These are phyloP conservation scores for Melinaea marsaeus DNA, from an alignment of 2,888 invertebrate species.

Conservation along the genomic window DNA sequence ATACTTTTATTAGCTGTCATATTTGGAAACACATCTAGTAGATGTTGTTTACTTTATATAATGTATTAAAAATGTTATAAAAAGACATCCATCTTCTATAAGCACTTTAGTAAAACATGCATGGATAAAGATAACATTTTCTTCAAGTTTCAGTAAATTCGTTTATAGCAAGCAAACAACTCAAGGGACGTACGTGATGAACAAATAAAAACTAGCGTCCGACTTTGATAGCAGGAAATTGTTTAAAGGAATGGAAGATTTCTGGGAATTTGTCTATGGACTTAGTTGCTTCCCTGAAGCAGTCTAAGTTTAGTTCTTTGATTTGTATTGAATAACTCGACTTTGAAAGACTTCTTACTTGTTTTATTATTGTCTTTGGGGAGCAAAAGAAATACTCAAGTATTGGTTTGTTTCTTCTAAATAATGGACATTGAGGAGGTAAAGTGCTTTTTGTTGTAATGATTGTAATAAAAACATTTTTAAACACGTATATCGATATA, in stretches of 20 bases:
- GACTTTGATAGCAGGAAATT: conserved; percentile 18
- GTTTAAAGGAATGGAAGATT: conserved; percentile 16
- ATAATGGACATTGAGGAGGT: no score
- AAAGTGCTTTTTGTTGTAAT: no score
- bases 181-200: conserved; percentile 20
- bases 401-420: no score
- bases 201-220: conserved; percentile 17
- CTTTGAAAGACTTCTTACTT: neutral
- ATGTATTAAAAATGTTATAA: no score
- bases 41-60: neutral
- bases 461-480: no score
- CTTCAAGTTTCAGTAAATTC: conserved; percentile 12
- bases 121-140: neutral
- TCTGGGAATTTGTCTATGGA: conserved; percentile 3
- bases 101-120: conserved; percentile 2
- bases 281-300: conserved; percentile 5
- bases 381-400: neutral
- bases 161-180: conserved; percentile 18
- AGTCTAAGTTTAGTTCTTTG: conserved; percentile 4
- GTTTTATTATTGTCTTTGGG: conserved; percentile 3
- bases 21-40: neutral
- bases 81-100: neutral
- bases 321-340: conserved; percentile 6
- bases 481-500: neutral
- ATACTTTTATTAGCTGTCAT: neutral